These are phyloP conservation scores for Drosophila pallidifrons DNA, from an alignment of 1,140 invertebrate species.

Conservation along the genomic window DNA sequence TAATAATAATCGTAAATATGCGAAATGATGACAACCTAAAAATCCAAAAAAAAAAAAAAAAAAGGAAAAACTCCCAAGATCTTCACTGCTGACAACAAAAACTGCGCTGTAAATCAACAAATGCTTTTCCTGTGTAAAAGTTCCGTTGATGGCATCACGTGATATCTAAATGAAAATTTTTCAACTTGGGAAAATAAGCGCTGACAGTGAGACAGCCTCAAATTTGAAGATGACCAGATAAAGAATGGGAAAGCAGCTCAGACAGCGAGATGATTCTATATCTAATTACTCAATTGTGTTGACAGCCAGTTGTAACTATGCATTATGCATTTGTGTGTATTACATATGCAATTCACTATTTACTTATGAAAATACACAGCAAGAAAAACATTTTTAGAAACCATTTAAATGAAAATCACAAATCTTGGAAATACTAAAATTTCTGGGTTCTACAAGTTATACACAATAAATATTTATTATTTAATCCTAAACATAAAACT, in stretches of 20 bases:
- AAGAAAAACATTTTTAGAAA: too few species aligned
- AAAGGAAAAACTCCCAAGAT: slow-evolving; percentile 34
- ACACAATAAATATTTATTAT: too few species aligned
- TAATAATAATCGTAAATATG: slow-evolving; percentile 74
- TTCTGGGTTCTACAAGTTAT: too few species aligned
- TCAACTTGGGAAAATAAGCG: slow-evolving; percentile 3
- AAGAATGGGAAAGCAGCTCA: slow-evolving; percentile 42
- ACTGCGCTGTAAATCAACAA: slow-evolving; percentile 62
- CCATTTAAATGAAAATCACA: too few species aligned
- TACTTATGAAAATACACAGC: too few species aligned
- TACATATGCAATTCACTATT: too few species aligned
- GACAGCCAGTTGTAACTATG: slow-evolving; percentile 42
- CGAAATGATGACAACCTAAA: slow-evolving; percentile 68
- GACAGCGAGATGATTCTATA: slow-evolving; percentile 30
- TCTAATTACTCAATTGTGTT: slow-evolving; percentile 72
- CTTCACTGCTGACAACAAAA: slow-evolving; percentile 59
- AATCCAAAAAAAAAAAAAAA: too few species aligned
- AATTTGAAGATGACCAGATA: slow-evolving; percentile 34
- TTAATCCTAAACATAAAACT: too few species aligned
- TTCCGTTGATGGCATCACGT: slow-evolving; percentile 8
- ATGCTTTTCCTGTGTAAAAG: slow-evolving; percentile 47
- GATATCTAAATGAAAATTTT: slow-evolving; percentile 61
- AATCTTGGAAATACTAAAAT: too few species aligned
- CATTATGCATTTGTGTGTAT: slow-evolving; percentile 4
- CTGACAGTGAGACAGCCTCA: background rate